Conservation (phyloP, 2,113 vertebrate species). For the Calidris pygmaea region DNA sequence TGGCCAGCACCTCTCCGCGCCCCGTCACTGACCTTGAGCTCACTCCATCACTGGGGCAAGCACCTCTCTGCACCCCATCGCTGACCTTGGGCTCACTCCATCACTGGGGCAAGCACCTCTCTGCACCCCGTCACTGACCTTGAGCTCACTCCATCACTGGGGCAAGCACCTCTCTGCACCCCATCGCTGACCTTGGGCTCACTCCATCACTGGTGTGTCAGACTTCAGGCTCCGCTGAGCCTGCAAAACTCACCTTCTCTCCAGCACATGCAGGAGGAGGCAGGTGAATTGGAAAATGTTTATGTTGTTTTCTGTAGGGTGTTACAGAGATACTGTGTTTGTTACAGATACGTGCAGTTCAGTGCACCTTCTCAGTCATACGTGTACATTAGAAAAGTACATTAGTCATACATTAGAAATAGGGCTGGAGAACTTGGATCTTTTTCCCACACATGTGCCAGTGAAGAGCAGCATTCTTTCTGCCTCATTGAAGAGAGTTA, state of each 20-base stretch:
- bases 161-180: neutral
- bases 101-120: too few species aligned
- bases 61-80: neutral
- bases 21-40: too few species aligned
- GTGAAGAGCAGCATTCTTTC: neutral
- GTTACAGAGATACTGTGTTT: neutral
- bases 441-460: accelerated
- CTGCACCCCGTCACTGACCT: too few species aligned
- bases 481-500: accelerated
- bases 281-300: neutral
- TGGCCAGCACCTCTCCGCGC: too few species aligned
- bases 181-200: neutral
- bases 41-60: neutral
- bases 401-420: neutral
- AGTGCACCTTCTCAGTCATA: neutral
- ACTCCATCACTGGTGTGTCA: neutral
- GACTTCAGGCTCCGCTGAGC: neutral
- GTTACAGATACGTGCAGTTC: neutral
- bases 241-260: neutral
- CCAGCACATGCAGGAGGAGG: neutral
- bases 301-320: neutral
- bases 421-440: neutral
- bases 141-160: too few species aligned
- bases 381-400: too few species aligned
- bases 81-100: neutral